Conservation (phyloP, 2,888 invertebrate genomes). For the Carterocephalus palaemon region DNA sequence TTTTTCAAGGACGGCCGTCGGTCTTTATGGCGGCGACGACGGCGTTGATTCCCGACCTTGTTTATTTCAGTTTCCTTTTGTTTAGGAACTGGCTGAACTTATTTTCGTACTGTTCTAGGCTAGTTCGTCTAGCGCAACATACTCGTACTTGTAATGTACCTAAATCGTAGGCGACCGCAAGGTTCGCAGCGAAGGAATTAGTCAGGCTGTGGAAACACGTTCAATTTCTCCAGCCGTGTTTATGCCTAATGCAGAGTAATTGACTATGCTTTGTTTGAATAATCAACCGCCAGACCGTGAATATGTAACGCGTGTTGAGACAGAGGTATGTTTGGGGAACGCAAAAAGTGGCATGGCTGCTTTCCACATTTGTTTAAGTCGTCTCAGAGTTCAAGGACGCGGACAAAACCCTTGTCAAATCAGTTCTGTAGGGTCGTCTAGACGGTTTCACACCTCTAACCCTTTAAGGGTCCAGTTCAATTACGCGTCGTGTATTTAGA, state of each 20-base stretch:
- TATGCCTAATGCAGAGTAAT: constrained; percentile 8
- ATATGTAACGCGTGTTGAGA: constrained; percentile 8
- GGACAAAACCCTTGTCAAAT: constrained; percentile 72
- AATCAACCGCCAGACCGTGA: constrained; percentile 12
- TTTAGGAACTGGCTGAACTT: constrained; percentile 75
- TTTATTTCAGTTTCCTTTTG: constrained; percentile 79
- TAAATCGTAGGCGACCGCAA: constrained; percentile 35
- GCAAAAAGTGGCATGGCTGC: constrained; percentile 39
- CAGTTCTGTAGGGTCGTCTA: constrained; percentile 73
- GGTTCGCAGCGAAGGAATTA: background rate
- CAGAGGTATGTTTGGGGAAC: background rate
- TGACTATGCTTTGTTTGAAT: constrained; percentile 19
- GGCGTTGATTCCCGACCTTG: constrained; percentile 79
- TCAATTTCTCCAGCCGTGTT: constrained; percentile 13
- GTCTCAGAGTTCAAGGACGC: constrained; percentile 72
- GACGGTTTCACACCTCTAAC: constrained; percentile 73
- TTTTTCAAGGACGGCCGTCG: constrained; percentile 79
- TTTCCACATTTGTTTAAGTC: constrained; percentile 71
- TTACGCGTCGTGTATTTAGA: constrained; percentile 52
- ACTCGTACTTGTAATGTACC: constrained; percentile 51
- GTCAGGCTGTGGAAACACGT: constrained; percentile 30
- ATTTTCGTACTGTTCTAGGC: constrained; percentile 69
- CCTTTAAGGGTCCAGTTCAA: constrained; percentile 64
- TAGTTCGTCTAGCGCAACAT: too few species aligned
- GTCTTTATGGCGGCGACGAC: constrained; percentile 78